Conservation (phyloP, 2,113 vertebrate genomes). For the Psittacara wagleri region DNA sequence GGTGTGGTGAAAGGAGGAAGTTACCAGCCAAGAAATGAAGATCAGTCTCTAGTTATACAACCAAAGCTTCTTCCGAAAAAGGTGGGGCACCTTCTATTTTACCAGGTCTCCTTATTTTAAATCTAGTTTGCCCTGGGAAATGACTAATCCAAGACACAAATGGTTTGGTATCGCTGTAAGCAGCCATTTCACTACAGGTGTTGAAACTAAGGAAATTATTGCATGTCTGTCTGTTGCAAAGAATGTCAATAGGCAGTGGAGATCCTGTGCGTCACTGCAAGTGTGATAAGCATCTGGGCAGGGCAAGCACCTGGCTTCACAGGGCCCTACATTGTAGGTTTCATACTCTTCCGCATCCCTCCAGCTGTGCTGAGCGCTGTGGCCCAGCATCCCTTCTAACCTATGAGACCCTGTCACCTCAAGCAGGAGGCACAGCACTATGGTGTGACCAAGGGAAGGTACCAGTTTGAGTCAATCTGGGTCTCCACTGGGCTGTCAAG, state of each 20-base stretch:
- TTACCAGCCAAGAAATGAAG: conserved; percentile 9
- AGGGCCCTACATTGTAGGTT: background rate
- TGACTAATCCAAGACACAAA: conserved; percentile 55
- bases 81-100: conserved; percentile 32
- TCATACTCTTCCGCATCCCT: background rate
- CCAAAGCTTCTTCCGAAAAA: conserved; percentile 51
- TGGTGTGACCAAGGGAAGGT: background rate
- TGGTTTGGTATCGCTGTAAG: conserved; percentile 16
- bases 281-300: conserved; percentile 9
- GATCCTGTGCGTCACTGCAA: background rate
- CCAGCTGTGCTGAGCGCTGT: background rate
- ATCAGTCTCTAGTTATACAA: background rate
- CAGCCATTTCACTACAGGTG: conserved; percentile 23
- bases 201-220: conserved; percentile 51
- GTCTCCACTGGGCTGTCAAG: background rate
- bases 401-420: background rate
- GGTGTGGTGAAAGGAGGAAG: conserved; percentile 70
- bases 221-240: background rate
- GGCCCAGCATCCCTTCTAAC: background rate
- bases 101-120: conserved; percentile 10
- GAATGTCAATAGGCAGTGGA: background rate
- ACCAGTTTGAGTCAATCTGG: background rate
- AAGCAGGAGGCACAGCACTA: background rate
- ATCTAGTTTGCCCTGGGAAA: conserved; percentile 35
- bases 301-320: background rate